A percentile compares a stretch with the other conserved stretches of the same genome.
Evolutionary conservation across 2,888 invertebrate genomes (phyloP).

Genomic region (Halocaridina rubra): DNA sequence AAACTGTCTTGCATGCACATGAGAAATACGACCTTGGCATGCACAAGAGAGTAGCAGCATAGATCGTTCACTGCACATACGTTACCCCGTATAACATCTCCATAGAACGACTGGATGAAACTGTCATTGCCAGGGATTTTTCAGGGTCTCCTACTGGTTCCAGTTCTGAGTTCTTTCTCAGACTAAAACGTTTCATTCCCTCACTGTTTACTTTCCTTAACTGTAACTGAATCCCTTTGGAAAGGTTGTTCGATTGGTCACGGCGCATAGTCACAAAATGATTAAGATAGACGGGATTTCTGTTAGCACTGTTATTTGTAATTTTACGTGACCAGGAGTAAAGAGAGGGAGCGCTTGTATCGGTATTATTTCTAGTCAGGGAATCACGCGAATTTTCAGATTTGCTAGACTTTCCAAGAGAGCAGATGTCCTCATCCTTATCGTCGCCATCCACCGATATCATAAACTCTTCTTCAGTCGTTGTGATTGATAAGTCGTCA

Average conservation of each 20-base stretch:
- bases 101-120: constrained; percentile 22
- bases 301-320: too few species aligned
- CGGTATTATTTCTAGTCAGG: too few species aligned
- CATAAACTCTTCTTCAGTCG: background rate
- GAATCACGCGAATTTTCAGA: too few species aligned
- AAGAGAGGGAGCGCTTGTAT: background rate
- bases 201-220: background rate
- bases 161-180: too few species aligned
- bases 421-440: background rate
- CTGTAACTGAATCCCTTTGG: background rate
- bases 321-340: background rate
- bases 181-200: constrained; percentile 3
- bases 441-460: background rate
- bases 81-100: background rate
- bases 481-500: background rate
- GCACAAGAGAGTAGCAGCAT: too few species aligned
- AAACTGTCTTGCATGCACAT: too few species aligned
- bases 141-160: constrained; percentile 13
- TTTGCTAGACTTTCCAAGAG: too few species aligned
- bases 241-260: background rate
- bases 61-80: too few species aligned
- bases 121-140: constrained; percentile 14
- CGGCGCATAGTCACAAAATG: constrained; percentile 38
- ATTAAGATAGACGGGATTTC: too few species aligned
- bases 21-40: too few species aligned